Percentiles rank a stretch among this genome's conserved stretches.
phyloP scores from a whole-genome alignment of 2,888 invertebrate genomes.

The Synergus laeviventris region DNA sequence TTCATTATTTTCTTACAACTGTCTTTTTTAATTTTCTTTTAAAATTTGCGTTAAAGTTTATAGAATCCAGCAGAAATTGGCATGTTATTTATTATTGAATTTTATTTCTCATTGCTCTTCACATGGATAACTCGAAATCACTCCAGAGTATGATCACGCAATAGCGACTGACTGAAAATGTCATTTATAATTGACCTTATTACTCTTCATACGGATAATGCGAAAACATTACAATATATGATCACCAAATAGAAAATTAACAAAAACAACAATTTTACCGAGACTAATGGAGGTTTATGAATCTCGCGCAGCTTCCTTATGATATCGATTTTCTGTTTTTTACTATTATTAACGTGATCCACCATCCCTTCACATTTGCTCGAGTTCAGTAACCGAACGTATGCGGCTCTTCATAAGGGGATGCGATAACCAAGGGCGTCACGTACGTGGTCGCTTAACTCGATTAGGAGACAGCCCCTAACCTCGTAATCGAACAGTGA shows the following conservation, averaged over 20 bases:
- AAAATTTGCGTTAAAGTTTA: too few species aligned
- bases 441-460: constrained; percentile 47
- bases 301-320: background rate
- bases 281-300: background rate
- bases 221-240: background rate
- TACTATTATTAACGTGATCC: background rate
- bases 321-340: background rate
- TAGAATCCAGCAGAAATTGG: too few species aligned
- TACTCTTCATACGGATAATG: background rate
- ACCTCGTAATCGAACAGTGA: constrained; percentile 43
- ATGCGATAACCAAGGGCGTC: constrained; percentile 43
- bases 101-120: too few species aligned
- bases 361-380: constrained; percentile 37
- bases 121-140: too few species aligned
- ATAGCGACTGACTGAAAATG: too few species aligned
- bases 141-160: too few species aligned
- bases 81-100: too few species aligned
- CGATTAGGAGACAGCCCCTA: constrained; percentile 50
- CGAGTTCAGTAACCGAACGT: constrained; percentile 43
- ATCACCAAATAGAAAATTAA: background rate
- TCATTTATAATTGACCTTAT: background rate
- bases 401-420: constrained; percentile 39
- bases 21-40: too few species aligned
- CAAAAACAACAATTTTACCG: background rate
- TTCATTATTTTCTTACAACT: too few species aligned